These are phyloP conservation scores for Lomographa bimaculata DNA, from an alignment of 2,888 invertebrate genomes.

Conservation along the genomic window DNA sequence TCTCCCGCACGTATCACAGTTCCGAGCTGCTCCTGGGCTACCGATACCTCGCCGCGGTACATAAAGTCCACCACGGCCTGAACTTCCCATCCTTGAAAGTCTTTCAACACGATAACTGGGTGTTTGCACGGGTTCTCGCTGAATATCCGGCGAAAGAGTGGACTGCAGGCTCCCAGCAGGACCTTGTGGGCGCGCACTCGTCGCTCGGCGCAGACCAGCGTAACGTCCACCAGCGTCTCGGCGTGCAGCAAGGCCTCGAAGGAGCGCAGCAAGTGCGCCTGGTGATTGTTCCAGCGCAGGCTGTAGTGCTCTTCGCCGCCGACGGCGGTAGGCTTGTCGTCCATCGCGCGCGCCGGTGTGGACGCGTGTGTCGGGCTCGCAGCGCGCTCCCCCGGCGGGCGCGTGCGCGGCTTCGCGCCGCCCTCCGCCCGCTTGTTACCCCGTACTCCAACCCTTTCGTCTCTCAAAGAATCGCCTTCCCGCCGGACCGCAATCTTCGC, in stretches of 20 bases:
- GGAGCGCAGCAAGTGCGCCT: conserved; percentile 92
- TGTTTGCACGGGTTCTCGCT: conserved; percentile 97
- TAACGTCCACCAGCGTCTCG: conserved; percentile 94
- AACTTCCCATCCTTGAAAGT: conserved; percentile 94
- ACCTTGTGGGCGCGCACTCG: conserved; percentile 95
- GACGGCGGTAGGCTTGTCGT: conserved; percentile 72
- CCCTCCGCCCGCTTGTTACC: conserved; percentile 68
- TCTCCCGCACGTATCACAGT: conserved; percentile 94
- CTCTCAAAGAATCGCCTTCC: conserved; percentile 65
- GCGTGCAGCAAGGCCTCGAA: conserved; percentile 95
- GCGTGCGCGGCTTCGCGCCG: conserved; percentile 72
- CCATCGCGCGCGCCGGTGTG: conserved; percentile 70
- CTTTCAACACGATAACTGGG: conserved; percentile 95
- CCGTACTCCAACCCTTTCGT: conserved; percentile 74
- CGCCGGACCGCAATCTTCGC: conserved; percentile 62
- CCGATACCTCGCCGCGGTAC: conserved; percentile 96
- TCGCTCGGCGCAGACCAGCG: conserved; percentile 93
- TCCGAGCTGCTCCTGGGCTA: conserved; percentile 92
- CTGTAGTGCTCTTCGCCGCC: conserved; percentile 91
- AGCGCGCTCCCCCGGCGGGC: conserved; percentile 50
- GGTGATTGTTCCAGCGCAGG: conserved; percentile 97
- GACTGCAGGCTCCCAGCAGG: conserved; percentile 94
- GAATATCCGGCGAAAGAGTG: conserved; percentile 94
- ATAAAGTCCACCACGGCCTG: conserved; percentile 96
- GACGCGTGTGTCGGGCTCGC: conserved; percentile 61